phyloP scores from a whole-genome alignment of 2,888 invertebrate genomes.

The Xanthia togata region DNA sequence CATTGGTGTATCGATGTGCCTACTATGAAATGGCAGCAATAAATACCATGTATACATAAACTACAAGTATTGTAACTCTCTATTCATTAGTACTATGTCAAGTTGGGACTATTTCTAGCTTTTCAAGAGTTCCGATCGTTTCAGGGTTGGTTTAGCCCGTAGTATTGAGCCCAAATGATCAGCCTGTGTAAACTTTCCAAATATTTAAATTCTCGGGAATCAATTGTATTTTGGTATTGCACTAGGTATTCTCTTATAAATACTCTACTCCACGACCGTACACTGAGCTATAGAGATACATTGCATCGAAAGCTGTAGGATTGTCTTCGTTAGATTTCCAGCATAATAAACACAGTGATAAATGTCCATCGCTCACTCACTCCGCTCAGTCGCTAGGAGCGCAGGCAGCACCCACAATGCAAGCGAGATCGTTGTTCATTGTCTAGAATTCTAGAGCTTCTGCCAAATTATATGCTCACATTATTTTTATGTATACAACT shows the following conservation, averaged over 20 bases:
- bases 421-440: neutral
- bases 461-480: conserved; percentile 5
- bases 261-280: neutral
- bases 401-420: neutral
- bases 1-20: neutral
- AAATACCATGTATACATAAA: neutral
- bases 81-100: neutral
- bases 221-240: neutral
- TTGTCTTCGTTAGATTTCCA: neutral
- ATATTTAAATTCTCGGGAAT: neutral
- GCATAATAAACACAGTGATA: neutral
- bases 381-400: neutral
- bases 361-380: neutral
- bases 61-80: neutral
- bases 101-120: neutral
- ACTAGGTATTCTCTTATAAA: neutral
- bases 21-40: neutral
- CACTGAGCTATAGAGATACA: neutral
- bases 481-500: neutral
- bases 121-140: neutral
- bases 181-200: neutral
- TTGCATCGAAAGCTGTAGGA: neutral
- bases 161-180: neutral
- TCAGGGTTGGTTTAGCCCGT: neutral
- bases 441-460: neutral